Evolutionary conservation across 2,888 invertebrate species (phyloP).

Genomic region (Ennomos quercinarius): DNA sequence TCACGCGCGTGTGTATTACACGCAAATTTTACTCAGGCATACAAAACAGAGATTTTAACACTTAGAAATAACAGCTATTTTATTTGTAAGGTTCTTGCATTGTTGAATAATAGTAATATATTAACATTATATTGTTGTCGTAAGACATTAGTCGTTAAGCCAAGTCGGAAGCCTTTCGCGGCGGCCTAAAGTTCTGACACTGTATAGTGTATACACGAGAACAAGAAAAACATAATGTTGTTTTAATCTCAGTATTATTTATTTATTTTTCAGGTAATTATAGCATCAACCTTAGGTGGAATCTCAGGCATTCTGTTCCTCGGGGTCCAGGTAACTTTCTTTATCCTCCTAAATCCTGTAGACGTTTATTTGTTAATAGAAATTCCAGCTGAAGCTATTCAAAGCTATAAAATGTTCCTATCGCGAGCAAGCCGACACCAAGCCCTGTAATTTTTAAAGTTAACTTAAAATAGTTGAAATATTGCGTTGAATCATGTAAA

Average conservation of each 20-base stretch:
- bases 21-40: conserved; percentile 11
- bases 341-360: no score
- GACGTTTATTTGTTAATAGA: not conserved
- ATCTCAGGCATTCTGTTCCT: no score
- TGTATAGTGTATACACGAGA: no score
- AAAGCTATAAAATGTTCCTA: conserved; percentile 13
- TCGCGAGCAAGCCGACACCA: conserved; percentile 16
- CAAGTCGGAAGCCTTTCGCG: no score
- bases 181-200: no score
- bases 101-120: no score
- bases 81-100: no score
- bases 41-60: not conserved
- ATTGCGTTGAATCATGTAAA: conserved; percentile 38
- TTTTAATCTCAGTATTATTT: not conserved
- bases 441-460: conserved; percentile 28
- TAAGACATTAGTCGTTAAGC: no score
- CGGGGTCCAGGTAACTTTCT: not conserved
- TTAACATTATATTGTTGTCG: no score
- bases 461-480: conserved; percentile 30
- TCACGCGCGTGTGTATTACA: no score
- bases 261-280: conserved; percentile 13
- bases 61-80: no score
- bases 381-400: conserved; percentile 1
- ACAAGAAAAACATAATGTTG: not conserved
- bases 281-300: not conserved